phyloP scores from a whole-genome alignment of 2,888 invertebrate genomes.

The Toxonevra muliebris region DNA sequence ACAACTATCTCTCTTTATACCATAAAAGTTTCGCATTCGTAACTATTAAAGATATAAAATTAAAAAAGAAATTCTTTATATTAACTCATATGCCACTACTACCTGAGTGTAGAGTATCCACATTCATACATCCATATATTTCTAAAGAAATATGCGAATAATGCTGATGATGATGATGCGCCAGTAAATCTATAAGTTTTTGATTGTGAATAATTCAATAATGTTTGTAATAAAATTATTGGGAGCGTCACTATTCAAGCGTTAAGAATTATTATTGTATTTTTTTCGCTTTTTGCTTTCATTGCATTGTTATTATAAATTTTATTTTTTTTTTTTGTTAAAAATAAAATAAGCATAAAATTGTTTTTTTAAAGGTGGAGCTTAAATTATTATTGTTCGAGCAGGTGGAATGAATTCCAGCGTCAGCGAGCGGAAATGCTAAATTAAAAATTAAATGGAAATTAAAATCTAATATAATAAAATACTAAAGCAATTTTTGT shows the following conservation, averaged over 20 bases:
- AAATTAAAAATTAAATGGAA: constrained; percentile 20
- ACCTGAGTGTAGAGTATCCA: background rate
- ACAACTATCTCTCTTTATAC: too few relatives aligned
- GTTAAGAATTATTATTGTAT: constrained; percentile 56
- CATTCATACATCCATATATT: background rate
- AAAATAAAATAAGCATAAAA: background rate
- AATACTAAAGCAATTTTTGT: too few relatives aligned
- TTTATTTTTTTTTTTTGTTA: constrained; percentile 12
- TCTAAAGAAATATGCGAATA: background rate
- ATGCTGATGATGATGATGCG: constrained; percentile 4
- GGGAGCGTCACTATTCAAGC: constrained; percentile 59
- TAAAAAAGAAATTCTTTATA: too few relatives aligned
- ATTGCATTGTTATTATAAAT: constrained; percentile 28
- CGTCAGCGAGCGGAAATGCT: constrained; percentile 18
- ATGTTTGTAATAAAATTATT: constrained; percentile 48
- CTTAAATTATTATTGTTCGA: background rate
- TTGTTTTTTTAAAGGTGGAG: constrained; percentile 26
- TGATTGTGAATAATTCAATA: constrained; percentile 2
- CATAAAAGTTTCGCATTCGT: too few relatives aligned
- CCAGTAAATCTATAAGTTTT: constrained; percentile 3
- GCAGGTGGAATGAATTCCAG: constrained; percentile 16
- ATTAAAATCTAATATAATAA: background rate
- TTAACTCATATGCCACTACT: too few relatives aligned
- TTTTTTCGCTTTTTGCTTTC: constrained; percentile 11
- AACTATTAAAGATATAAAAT: too few relatives aligned